A percentile compares a stretch with the other conserved stretches of the same genome.
These are phyloP conservation scores for Trisateles emortualis DNA, from an alignment of 2,888 invertebrate species.

Conservation along the genomic window DNA sequence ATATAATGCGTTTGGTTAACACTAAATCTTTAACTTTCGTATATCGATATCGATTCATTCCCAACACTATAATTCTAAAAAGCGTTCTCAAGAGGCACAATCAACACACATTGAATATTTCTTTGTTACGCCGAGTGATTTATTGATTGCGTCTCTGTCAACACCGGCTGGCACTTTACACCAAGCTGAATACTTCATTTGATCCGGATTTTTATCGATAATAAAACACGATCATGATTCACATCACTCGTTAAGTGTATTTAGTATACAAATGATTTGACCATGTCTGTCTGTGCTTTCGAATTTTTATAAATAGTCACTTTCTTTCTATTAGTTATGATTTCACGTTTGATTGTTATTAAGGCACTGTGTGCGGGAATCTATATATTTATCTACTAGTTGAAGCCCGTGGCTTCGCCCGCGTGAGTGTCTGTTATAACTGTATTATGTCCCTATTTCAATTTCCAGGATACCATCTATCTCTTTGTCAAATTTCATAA, in stretches of 20 bases:
- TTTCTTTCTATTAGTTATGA: constrained; percentile 54
- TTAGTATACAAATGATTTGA: constrained; percentile 80
- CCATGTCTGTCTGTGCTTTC: constrained; percentile 59
- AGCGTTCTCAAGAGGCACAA: constrained; percentile 83
- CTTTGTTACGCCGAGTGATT: constrained; percentile 84
- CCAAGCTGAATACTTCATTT: constrained; percentile 85
- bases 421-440: no score
- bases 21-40: constrained; percentile 4
- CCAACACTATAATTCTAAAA: constrained; percentile 76
- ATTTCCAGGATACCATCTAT: no score
- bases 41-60: constrained; percentile 50
- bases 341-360: constrained; percentile 38
- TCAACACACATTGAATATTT: constrained; percentile 85
- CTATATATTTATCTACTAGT: constrained; percentile 26
- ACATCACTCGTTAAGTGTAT: constrained; percentile 83
- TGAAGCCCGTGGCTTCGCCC: no score
- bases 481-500: no score
- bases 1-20: no score
- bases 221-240: constrained; percentile 79
- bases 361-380: constrained; percentile 24
- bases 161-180: constrained; percentile 79
- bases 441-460: no score
- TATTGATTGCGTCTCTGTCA: constrained; percentile 87
- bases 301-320: constrained; percentile 38
- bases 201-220: constrained; percentile 86